phyloP scores from a whole-genome alignment of 2,113 vertebrate species.

The Regulus satrapa region DNA sequence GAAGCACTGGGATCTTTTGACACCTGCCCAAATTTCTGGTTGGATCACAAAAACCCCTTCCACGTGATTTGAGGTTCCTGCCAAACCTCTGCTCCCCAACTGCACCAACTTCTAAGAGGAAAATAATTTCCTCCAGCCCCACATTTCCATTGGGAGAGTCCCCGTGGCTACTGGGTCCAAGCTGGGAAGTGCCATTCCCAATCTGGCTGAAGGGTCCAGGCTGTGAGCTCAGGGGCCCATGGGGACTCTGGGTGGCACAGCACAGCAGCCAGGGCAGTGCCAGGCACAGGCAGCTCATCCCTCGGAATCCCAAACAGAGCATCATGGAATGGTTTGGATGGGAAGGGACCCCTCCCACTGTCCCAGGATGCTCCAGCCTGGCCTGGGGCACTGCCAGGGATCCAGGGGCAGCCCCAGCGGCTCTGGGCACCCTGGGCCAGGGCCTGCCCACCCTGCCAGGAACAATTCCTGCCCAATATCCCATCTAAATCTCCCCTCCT shows the following conservation, averaged over 20 bases:
- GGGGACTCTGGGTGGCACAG: not conserved
- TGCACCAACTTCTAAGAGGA: not conserved
- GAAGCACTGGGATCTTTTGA: not conserved
- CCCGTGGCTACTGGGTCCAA: not conserved
- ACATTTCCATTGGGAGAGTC: not conserved
- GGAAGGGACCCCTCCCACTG: not conserved
- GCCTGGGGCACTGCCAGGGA: not conserved
- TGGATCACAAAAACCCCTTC: not conserved
- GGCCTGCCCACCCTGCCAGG: not conserved
- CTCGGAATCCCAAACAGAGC: not conserved
- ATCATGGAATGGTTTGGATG: not conserved
- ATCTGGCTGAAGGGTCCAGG: not conserved
- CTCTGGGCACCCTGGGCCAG: not conserved
- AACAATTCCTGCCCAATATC: not conserved
- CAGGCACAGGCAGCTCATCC: not conserved
- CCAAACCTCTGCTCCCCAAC: not conserved
- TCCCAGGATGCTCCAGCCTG: not conserved
- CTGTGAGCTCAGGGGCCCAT: accelerated
- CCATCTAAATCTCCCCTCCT: not conserved
- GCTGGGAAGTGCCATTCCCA: not conserved
- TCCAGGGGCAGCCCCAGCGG: not conserved
- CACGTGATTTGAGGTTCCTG: accelerated
- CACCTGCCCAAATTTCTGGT: not conserved
- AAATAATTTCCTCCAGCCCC: not conserved
- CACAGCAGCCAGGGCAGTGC: not conserved